phyloP scores from a whole-genome alignment of 1,140 invertebrate species.

The Chelonus insularis region DNA sequence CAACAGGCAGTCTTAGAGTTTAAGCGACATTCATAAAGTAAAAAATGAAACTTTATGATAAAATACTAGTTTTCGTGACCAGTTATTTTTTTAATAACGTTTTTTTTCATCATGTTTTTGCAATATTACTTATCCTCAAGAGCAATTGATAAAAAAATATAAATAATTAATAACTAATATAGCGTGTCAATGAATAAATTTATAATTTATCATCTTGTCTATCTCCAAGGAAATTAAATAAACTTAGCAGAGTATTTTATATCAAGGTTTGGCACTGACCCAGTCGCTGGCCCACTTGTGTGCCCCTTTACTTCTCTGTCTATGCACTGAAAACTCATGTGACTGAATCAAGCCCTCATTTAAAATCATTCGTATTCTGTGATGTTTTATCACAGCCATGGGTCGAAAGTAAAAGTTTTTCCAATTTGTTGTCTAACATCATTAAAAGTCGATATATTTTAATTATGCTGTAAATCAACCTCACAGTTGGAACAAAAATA shows the following conservation, averaged over 20 bases:
- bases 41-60: not conserved
- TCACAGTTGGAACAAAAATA: too few relatives aligned
- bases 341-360: constrained; percentile 1
- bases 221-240: not conserved
- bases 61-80: not conserved
- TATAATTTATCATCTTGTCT: too few relatives aligned
- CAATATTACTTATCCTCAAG: too few relatives aligned
- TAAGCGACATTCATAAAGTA: constrained; percentile 20
- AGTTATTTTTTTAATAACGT: not conserved
- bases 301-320: constrained; percentile 4
- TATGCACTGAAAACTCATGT: constrained; percentile 16
- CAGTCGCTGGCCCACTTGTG: constrained; percentile 51
- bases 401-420: constrained; percentile 18
- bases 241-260: not conserved
- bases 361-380: constrained; percentile 6
- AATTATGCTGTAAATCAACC: not conserved
- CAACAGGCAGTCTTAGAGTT: constrained; percentile 5
- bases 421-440: not conserved
- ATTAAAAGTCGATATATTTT: not conserved
- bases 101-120: too few relatives aligned
- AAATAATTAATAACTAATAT: too few relatives aligned
- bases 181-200: too few relatives aligned
- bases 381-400: not conserved
- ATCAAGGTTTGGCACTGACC: constrained; percentile 51
- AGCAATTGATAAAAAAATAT: too few relatives aligned